These are phyloP conservation scores for Leucophenga montana DNA, from an alignment of 2,888 invertebrate species.

Conservation along the genomic window DNA sequence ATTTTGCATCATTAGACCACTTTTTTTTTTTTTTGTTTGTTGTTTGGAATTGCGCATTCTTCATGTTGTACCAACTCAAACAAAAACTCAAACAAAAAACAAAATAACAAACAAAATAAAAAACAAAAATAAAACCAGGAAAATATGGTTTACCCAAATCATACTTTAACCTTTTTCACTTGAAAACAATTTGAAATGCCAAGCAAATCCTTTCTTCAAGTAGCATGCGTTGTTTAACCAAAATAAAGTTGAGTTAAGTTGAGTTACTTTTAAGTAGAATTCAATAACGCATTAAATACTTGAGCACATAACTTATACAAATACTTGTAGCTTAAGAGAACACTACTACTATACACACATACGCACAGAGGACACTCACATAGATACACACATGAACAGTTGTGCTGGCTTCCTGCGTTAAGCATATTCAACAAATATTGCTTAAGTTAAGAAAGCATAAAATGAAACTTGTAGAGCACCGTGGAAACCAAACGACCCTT, in stretches of 20 bases:
- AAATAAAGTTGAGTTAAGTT: conserved; percentile 36
- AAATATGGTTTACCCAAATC: not conserved
- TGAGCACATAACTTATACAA: conserved; percentile 3
- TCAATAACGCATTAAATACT: conserved; percentile 64
- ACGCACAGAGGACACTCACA: too few relatives aligned
- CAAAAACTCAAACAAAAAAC: conserved; percentile 15
- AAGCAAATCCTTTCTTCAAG: not conserved
- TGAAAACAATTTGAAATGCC: too few relatives aligned
- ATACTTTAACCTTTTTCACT: too few relatives aligned
- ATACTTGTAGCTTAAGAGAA: too few relatives aligned
- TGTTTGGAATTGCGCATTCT: not conserved
- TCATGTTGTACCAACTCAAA: conserved; percentile 10
- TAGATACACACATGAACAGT: too few relatives aligned
- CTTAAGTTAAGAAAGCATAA: too few relatives aligned
- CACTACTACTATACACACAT: too few relatives aligned
- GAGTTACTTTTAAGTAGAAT: conserved; percentile 61
- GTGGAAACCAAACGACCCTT: too few relatives aligned
- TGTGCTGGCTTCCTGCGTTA: too few relatives aligned
- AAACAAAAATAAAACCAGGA: not conserved
- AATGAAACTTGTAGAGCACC: too few relatives aligned
- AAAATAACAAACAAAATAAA: conserved; percentile 44
- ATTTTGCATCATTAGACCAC: conserved; percentile 1
- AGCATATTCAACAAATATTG: too few relatives aligned
- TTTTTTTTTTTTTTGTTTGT: not conserved
- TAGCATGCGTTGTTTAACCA: not conserved